phyloP scores from a whole-genome alignment of 2,888 invertebrate genomes.

The Apamea anceps region DNA sequence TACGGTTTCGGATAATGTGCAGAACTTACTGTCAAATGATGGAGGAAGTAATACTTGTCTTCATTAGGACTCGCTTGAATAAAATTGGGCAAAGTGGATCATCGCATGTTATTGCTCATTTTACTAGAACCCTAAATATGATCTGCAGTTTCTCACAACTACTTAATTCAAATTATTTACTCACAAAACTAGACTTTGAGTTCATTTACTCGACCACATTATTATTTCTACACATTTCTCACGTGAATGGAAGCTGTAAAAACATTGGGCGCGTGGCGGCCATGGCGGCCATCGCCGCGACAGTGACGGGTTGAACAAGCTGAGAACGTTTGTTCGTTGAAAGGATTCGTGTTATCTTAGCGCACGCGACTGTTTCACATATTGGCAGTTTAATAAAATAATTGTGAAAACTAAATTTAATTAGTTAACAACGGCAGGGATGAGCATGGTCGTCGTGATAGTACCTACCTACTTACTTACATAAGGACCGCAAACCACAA shows the following conservation, averaged over 20 bases:
- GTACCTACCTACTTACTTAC: neutral
- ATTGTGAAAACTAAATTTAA: neutral
- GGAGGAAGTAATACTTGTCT: neutral
- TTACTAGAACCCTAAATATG: neutral
- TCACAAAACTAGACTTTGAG: neutral
- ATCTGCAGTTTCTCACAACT: neutral
- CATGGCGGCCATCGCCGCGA: neutral
- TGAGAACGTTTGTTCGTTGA: constrained; percentile 32
- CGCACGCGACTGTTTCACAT: constrained; percentile 48
- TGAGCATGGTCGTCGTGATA: neutral
- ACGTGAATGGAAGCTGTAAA: constrained; percentile 46
- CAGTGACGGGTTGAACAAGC: constrained; percentile 28
- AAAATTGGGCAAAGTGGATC: constrained; percentile 15
- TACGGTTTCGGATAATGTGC: constrained; percentile 33
- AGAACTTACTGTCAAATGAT: constrained; percentile 22
- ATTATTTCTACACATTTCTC: constrained; percentile 53
- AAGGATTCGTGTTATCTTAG: constrained; percentile 60
- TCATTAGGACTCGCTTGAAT: constrained; percentile 5
- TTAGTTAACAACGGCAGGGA: neutral
- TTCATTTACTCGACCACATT: constrained; percentile 3
- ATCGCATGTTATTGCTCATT: neutral
- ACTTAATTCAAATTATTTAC: neutral
- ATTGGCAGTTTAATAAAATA: neutral
- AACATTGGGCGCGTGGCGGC: constrained; percentile 62
- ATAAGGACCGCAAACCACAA: neutral